A percentile compares a stretch with the other conserved stretches of the same genome.
Conservation (phyloP, 2,797 vertebrate species). For the Morus bassanus region DNA sequence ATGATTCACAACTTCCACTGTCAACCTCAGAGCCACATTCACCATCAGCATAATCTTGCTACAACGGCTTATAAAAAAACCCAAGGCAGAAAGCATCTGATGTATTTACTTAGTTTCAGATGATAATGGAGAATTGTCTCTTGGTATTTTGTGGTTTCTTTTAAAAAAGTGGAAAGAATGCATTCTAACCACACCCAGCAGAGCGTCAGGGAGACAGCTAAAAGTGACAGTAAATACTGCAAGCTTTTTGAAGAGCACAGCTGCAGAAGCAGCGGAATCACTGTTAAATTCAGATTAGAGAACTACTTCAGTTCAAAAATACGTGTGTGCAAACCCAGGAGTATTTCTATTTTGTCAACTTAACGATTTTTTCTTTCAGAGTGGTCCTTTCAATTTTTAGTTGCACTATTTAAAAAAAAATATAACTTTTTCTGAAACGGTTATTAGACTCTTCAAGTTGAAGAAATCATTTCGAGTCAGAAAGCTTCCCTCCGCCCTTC, state of each 20-base stretch:
- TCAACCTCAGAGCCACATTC: not conserved
- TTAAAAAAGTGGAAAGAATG: not conserved
- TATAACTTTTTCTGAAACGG: rapidly evolving
- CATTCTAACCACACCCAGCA: not conserved
- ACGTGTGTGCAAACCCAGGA: rapidly evolving
- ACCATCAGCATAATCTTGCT: not conserved
- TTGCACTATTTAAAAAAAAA: not conserved
- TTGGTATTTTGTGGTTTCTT: not conserved
- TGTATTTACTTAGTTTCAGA: not conserved
- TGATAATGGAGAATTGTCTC: not conserved
- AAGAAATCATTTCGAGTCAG: not conserved
- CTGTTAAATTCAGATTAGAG: not conserved
- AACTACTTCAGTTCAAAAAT: not conserved
- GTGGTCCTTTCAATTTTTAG: not conserved
- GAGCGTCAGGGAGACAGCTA: not conserved
- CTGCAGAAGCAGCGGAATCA: not conserved
- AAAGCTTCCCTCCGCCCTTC: not conserved
- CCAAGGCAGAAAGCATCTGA: not conserved
- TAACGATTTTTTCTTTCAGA: not conserved
- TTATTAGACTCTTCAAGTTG: not conserved
- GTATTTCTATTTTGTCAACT: not conserved
- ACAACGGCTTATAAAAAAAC: not conserved
- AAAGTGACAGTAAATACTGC: not conserved
- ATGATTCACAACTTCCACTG: not conserved
- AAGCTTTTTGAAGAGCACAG: not conserved